phyloP scores from a whole-genome alignment of 2,797 vertebrate genomes.

The Alfaro cultratus region DNA sequence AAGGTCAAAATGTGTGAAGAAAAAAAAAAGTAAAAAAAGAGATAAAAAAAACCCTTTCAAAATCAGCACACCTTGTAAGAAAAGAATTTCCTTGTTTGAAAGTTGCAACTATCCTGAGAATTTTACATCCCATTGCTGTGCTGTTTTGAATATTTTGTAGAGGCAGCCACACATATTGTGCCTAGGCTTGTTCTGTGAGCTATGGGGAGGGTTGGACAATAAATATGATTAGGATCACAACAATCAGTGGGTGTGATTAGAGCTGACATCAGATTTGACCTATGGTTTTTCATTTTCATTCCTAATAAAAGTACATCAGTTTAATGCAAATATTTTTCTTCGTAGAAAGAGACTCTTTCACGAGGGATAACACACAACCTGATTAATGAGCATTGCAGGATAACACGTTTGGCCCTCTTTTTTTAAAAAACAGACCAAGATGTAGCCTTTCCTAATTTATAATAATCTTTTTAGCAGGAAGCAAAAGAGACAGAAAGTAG shows the following conservation, averaged over 20 bases:
- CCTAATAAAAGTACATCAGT: constrained; percentile 27
- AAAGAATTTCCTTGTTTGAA: constrained; percentile 36
- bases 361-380: constrained; percentile 15
- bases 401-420: constrained; percentile 13
- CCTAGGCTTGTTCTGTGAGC: constrained; percentile 8
- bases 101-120: constrained; percentile 20
- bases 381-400: constrained; percentile 27
- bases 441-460: constrained; percentile 12
- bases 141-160: constrained; percentile 28
- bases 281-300: constrained; percentile 39
- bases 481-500: constrained; percentile 13
- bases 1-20: constrained; percentile 29
- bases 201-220: constrained; percentile 22
- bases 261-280: constrained; percentile 28
- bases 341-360: constrained; percentile 5
- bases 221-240: constrained; percentile 19
- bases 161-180: constrained; percentile 9
- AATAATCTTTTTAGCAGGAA: constrained; percentile 10
- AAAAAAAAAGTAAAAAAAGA: background rate
- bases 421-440: constrained; percentile 14
- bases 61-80: constrained; percentile 10
- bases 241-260: constrained; percentile 32
- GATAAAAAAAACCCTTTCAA: background rate
- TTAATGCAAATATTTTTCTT: constrained; percentile 26
- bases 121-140: constrained; percentile 20